Base-by-base conservation (phyloP, 2,888 invertebrate genomes). In the Folsomia candida region DNA sequence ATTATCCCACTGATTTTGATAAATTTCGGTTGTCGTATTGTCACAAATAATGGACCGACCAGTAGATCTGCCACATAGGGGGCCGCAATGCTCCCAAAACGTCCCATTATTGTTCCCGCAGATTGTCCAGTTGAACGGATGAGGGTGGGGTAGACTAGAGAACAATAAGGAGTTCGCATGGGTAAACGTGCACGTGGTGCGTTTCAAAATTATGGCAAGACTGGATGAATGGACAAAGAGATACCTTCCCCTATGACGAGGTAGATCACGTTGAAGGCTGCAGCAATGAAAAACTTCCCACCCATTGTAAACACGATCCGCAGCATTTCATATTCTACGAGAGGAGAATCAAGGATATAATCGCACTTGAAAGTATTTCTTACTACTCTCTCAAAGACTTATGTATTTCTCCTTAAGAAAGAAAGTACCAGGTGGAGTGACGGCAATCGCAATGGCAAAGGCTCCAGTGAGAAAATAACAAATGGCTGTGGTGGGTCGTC, bases 101-200 rank as follows among this genome's bases (percentile, higher is more conserved):
- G 63, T 28, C 78, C 78, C 75, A 76, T 76, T 18, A 78, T 22
- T 26, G 72, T 69, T 14, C 67, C 51, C 24, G 67, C 61, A 18
- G 62, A 59, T 67, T 70, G 67, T 4, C 76, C 78, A 0, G 78
- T 78, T 1, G 70, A 69, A 18, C 78, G 25, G 2, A 59, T 66
- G n/a, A 75, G 63, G 0, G 78, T 78, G 18, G 78, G 78, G 47
- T 77, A 78, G 9, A 78, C 63, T n/a, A n/a, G n/a, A n/a, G n/a
- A n/a, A n/a, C n/a, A n/a, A n/a, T n/a, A n/a, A n/a, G n/a, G n/a
- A n/a, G n/a, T n/a, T n/a, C n/a, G n/a, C n/a, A n/a, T n/a, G n/a
- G n/a, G n/a, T n/a, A n/a, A n/a, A n/a, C n/a, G n/a, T n/a, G n/a
- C n/a, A n/a, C n/a, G n/a, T n/a, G n/a, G n/a, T n/a, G n/a, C n/a